Evolutionary conservation across 2,888 invertebrate genomes (phyloP), one percentile per base, ranked within the genome.

Genomic region (Tetragonisca angustula): DNA sequence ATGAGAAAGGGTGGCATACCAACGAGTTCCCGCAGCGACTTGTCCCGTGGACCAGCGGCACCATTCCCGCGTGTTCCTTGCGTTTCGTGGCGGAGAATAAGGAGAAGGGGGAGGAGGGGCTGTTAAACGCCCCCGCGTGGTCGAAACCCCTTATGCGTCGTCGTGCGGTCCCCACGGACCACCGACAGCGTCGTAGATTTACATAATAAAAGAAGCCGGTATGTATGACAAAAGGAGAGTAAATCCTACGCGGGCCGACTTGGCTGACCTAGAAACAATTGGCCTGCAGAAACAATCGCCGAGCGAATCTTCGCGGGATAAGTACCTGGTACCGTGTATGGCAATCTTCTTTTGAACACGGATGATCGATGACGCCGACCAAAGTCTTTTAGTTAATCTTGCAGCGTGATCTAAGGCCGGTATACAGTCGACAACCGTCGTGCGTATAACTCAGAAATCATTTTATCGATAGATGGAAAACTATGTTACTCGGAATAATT

Each of bases 191-290:
- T 43, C 65, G 90, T 91, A 86, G 88, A 92, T 93, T 93, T 93
- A 86, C 92, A 92, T 92, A 91, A 92, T 92, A 92, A 91, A 92
- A 91, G 88, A 69, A 52, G 61, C 75, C 67, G 43, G 79, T 61
- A 43, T 36, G 74, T 59, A 73, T 83, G 87, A 87, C 88, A 81
- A 88, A 86, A 86, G 88, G 76, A 73, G 64, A 69, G 76, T 72
- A 81, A 83, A 83, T 83, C 73, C 75, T 32, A 32, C n/a, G 61
- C 21, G 27, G 79, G 36, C 32, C 32, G 32, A 72, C 17, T 32
- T 54, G 80, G 24, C 36, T 68, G 70, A 64, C 70, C 24, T 4
- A 67, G 50, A 54, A 36, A 59, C n/a, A 59, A 59, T 59, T 59
- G 56, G 11, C 13, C 50, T 27, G 62, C 68, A 64, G 56, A 65